A percentile compares a stretch with the other conserved stretches of the same genome.
phyloP scores from a whole-genome alignment of 2,797 vertebrate species.

The Heteromormyrus szaboi region DNA sequence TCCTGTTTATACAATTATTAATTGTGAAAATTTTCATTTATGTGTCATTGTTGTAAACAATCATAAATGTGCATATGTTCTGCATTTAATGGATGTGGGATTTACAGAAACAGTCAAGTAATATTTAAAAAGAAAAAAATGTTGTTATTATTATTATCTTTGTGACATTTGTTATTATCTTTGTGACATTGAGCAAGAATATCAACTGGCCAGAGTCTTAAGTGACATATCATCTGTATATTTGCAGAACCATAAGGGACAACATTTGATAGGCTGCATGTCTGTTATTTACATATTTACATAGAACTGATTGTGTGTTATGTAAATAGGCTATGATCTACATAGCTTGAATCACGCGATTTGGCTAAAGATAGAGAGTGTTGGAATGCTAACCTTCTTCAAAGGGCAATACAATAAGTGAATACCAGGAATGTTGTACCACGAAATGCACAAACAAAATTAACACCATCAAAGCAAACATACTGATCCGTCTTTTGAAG shows the following conservation, averaged over 20 bases:
- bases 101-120: neutral
- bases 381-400: neutral
- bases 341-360: neutral
- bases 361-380: neutral
- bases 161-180: neutral
- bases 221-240: neutral
- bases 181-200: neutral
- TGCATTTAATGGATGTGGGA: neutral
- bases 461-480: neutral
- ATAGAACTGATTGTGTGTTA: neutral
- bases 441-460: neutral
- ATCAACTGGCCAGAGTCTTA: neutral
- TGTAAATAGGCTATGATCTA: neutral
- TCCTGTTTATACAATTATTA: neutral
- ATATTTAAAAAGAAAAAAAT: neutral
- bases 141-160: neutral
- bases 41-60: neutral
- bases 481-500: conserved; percentile 1
- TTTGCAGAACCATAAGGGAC: neutral
- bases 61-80: neutral
- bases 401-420: neutral
- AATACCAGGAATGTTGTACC: conserved; percentile 4
- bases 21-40: neutral
- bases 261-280: neutral
- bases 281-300: neutral